A percentile compares a stretch with the other conserved stretches of the same genome.
Evolutionary conservation across 2,113 vertebrate genomes (phyloP).

Genomic region (Phocoena sinus): DNA sequence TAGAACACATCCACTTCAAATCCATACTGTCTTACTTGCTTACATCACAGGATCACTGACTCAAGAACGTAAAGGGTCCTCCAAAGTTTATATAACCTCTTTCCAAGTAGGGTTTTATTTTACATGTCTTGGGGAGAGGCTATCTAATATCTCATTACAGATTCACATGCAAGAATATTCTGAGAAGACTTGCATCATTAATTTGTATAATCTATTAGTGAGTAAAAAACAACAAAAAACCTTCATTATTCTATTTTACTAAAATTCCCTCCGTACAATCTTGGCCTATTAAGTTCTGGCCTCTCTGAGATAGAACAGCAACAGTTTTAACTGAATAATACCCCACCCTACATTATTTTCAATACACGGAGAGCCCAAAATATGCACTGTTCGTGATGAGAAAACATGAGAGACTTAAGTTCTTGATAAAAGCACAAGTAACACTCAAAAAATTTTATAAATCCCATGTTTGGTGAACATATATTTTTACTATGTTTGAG

Average conservation of each 20-base stretch:
- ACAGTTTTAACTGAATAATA: background rate
- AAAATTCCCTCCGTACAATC: background rate
- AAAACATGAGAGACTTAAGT: background rate
- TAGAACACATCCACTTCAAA: slow-evolving; percentile 6
- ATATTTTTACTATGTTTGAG: slow-evolving; percentile 21
- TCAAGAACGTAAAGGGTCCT: slow-evolving; percentile 27
- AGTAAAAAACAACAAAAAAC: background rate
- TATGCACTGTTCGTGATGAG: background rate
- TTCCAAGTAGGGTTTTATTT: slow-evolving; percentile 18
- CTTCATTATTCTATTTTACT: background rate
- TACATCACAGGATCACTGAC: slow-evolving; percentile 33
- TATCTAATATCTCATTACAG: background rate
- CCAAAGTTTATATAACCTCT: slow-evolving; percentile 43
- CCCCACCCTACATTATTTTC: background rate
- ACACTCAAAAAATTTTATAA: background rate
- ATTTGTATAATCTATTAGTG: background rate
- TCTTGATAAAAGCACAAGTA: background rate
- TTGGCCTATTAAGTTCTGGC: background rate
- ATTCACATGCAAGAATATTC: background rate
- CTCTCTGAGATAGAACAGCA: background rate
- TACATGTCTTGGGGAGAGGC: background rate
- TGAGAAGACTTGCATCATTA: background rate
- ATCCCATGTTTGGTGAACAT: slow-evolving; percentile 57
- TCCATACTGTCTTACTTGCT: slow-evolving; percentile 39
- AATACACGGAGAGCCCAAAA: background rate